A percentile compares a stretch with the other conserved stretches of the same genome.
These are phyloP conservation scores for Aphelocoma coerulescens DNA, from an alignment of 2,113 vertebrate species.

Conservation along the genomic window DNA sequence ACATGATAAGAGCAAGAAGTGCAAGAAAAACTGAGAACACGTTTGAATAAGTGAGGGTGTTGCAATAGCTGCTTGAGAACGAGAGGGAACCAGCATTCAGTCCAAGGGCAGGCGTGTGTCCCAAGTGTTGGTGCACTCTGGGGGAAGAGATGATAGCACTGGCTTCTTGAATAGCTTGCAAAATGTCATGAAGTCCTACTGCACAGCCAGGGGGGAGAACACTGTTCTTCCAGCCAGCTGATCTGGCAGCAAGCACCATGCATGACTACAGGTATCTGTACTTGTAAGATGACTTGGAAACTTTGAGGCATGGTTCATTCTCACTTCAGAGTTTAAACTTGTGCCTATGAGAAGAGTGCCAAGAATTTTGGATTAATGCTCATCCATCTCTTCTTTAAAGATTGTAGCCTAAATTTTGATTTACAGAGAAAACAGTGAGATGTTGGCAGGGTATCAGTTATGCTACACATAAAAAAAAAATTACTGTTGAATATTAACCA, in stretches of 20 bases:
- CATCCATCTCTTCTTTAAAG: background rate
- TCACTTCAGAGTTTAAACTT: background rate
- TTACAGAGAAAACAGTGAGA: background rate
- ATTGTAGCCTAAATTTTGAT: background rate
- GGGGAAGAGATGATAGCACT: background rate
- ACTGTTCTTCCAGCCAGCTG: background rate
- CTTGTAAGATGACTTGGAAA: background rate
- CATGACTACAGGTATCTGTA: background rate
- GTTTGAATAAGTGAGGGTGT: accelerated
- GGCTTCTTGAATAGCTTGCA: background rate
- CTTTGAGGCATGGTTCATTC: background rate
- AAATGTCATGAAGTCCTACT: background rate
- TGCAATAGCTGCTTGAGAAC: background rate
- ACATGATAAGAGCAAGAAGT: background rate
- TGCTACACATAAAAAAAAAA: background rate
- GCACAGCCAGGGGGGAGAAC: background rate
- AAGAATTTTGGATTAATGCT: background rate
- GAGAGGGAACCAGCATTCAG: background rate
- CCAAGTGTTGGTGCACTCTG: accelerated
- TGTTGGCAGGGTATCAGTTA: background rate
- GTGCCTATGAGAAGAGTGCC: background rate
- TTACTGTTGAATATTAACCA: background rate
- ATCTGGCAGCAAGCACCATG: background rate
- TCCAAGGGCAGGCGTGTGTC: background rate
- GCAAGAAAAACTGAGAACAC: background rate